Evolutionary conservation across 1,140 invertebrate genomes (phyloP).

Genomic region (Drosophila carrolli): DNA sequence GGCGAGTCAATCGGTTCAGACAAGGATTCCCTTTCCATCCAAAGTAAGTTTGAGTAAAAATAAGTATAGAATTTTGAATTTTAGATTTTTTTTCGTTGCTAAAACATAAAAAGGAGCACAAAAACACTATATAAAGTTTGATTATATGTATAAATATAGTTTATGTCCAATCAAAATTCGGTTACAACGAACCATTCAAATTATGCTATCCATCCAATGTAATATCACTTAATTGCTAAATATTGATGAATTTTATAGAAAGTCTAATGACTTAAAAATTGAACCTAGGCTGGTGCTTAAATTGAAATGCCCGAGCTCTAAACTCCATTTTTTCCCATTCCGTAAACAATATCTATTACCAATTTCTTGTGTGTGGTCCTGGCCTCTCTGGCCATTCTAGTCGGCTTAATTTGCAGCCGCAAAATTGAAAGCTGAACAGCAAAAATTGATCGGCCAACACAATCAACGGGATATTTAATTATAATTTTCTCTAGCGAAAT

Average conservation of each 20-base stretch:
- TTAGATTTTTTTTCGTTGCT: too few species aligned
- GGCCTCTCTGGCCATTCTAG: slow-evolving; percentile 14
- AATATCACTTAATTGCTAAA: neutral
- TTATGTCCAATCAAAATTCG: too few species aligned
- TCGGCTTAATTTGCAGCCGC: slow-evolving; percentile 25
- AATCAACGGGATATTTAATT: slow-evolving; percentile 72
- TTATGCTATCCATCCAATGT: too few species aligned
- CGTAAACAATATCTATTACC: slow-evolving; percentile 5
- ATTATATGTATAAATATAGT: too few species aligned
- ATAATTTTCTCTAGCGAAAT: slow-evolving; percentile 58
- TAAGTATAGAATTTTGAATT: too few species aligned
- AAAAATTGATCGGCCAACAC: slow-evolving; percentile 56
- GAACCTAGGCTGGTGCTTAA: neutral
- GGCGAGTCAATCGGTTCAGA: slow-evolving; percentile 46
- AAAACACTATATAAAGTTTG: too few species aligned
- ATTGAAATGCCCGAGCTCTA: slow-evolving; percentile 4
- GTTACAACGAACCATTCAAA: too few species aligned
- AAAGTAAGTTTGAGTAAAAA: neutral
- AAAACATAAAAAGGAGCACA: too few species aligned
- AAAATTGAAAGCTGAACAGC: slow-evolving; percentile 41
- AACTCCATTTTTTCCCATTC: neutral
- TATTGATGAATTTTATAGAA: neutral
- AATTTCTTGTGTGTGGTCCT: slow-evolving; percentile 36
- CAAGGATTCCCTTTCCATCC: neutral
- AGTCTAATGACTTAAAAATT: neutral